Evolutionary conservation across 2,888 invertebrate species (phyloP), one percentile per base, ranked within the genome.

Genomic region (Eurois occulta): DNA sequence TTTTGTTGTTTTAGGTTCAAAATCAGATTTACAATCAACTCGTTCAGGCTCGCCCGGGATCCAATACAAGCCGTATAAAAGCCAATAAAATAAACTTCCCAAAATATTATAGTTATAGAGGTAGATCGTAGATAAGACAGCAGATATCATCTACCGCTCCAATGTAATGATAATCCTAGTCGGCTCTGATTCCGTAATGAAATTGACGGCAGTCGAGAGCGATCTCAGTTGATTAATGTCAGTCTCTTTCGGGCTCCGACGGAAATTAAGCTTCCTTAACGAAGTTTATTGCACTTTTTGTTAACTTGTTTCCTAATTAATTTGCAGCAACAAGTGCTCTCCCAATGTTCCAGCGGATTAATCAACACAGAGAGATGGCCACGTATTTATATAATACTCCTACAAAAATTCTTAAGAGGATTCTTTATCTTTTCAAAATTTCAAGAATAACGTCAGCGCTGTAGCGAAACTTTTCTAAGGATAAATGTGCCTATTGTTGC

Each of bases 211-310:
- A 91, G 90, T 91, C 87, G 89, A 90, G 91, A 92, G 91, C 90
- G 91, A 93, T 94, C 93, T 93, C 90, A 88, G 89, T 94, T 95
- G 94, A 95, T 95, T 94, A 95, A 95, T 95, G 93, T 92, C 91
- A 93, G 93, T 86, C 91, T 92, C 91, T 91, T 92, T 92, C 90
- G 91, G 91, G 91, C 90, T 90, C 90, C 90, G 90, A 88, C 92
- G 94, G 94, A 94, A 95, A 95, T 95, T 94, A 94, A 94, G 94
- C 94, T 94, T 93, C 94, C 93, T 93, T 93, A 94, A 93, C 93
- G 92, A 94, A 94, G 92, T 94, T 94, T 94, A 95, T 95, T 94
- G 94, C 95, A 95, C 90, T 95, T 95, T 95, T 95, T 95, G 94
- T 94, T 94, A 94, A 94, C 94, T 95, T 94, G 94, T 94, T 94